Evolutionary conservation across 1,140 invertebrate genomes (phyloP).

Genomic region (Drosophila tani): DNA sequence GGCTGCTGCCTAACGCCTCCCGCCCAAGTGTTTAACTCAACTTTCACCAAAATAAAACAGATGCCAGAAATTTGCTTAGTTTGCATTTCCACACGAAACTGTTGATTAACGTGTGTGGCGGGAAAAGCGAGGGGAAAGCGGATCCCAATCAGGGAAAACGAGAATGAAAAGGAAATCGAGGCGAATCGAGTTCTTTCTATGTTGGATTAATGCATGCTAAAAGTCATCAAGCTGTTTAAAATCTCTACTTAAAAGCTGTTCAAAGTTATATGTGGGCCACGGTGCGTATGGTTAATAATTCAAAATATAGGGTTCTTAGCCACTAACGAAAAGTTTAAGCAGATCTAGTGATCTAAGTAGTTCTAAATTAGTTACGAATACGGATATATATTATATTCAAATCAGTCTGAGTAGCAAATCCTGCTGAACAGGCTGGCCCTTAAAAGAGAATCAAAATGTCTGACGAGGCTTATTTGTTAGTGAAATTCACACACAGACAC

Average conservation of each 20-base stretch:
- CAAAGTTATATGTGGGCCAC: background rate
- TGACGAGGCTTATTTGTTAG: slow-evolving; percentile 6
- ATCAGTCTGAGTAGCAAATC: no score
- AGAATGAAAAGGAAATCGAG: slow-evolving; percentile 19
- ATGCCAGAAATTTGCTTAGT: slow-evolving; percentile 60
- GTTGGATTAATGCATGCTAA: background rate
- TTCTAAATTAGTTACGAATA: no score
- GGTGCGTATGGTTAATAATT: background rate
- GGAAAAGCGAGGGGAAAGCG: background rate
- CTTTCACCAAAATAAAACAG: slow-evolving; percentile 52
- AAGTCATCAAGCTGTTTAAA: background rate
- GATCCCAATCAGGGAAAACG: slow-evolving; percentile 29
- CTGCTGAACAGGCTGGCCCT: slow-evolving; percentile 4
- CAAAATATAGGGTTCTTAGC: no score
- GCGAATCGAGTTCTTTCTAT: background rate
- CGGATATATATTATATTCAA: background rate
- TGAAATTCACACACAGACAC: slow-evolving; percentile 15
- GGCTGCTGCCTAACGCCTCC: slow-evolving; percentile 4
- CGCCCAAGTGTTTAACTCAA: slow-evolving; percentile 43
- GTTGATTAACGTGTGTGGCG: slow-evolving; percentile 41
- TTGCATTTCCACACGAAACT: slow-evolving; percentile 38
- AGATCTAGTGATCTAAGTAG: no score
- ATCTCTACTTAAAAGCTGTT: background rate
- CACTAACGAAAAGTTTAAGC: no score
- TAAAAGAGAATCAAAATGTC: background rate